These are phyloP conservation scores for Leucoma salicis DNA, from an alignment of 2,888 invertebrate species.

Conservation along the genomic window DNA sequence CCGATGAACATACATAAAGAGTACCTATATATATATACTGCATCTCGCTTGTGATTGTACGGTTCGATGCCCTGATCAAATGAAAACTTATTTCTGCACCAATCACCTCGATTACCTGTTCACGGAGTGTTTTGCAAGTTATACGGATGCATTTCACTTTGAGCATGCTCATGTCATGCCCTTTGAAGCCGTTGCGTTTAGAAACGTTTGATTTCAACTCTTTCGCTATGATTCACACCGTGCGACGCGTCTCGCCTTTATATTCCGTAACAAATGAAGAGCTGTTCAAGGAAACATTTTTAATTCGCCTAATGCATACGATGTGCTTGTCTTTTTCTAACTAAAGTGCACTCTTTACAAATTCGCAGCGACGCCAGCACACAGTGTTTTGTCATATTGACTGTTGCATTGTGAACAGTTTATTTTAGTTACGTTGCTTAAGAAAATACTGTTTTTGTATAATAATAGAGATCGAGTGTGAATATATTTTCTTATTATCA, in stretches of 20 bases:
- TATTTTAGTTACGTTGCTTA: constrained; percentile 65
- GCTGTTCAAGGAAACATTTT: constrained; percentile 64
- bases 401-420: constrained; percentile 68
- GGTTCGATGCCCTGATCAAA: constrained; percentile 49
- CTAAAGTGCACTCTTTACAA: constrained; percentile 67
- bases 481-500: too few relatives aligned
- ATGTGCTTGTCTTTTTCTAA: constrained; percentile 65
- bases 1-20: too few relatives aligned
- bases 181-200: constrained; percentile 64
- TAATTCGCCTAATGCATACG: constrained; percentile 80
- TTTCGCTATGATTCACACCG: constrained; percentile 52
- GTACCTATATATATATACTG: too few relatives aligned
- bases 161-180: constrained; percentile 68
- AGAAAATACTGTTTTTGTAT: constrained; percentile 42
- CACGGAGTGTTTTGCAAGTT: constrained; percentile 51
- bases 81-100: constrained; percentile 62
- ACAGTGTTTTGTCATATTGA: constrained; percentile 63
- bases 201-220: constrained; percentile 74
- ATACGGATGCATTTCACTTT: constrained; percentile 65
- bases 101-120: constrained; percentile 63
- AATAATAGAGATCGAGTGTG: constrained; percentile 10
- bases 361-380: constrained; percentile 49
- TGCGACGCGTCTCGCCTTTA: constrained; percentile 53
- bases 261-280: constrained; percentile 68
- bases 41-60: constrained; percentile 32